Conservation (phyloP, 2,113 vertebrate species). For the Crotalus tigris region DNA sequence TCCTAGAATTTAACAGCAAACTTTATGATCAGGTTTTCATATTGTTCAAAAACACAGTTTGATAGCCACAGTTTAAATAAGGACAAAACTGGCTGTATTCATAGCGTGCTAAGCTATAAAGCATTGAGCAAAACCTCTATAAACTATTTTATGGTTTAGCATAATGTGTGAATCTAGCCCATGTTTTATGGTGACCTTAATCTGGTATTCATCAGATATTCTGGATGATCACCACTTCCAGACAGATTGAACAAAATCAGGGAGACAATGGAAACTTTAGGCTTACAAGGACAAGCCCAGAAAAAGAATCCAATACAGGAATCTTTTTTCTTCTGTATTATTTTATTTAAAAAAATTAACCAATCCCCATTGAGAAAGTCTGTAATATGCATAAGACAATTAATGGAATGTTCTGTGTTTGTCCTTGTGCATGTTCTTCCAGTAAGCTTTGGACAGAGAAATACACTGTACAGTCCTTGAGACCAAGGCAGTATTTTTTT, state of each 20-base stretch:
- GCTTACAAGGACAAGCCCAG: background rate
- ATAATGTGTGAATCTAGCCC: background rate
- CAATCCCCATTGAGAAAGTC: constrained; percentile 56
- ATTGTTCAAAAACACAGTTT: background rate
- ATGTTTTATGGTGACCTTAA: background rate
- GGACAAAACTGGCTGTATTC: background rate
- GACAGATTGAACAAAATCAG: background rate
- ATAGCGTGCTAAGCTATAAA: background rate
- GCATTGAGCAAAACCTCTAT: background rate
- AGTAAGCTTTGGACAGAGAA: constrained; percentile 68
- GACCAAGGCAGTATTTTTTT: constrained; percentile 63
- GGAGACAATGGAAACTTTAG: background rate
- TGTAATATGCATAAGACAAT: constrained; percentile 61
- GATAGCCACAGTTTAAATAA: background rate
- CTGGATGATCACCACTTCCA: background rate
- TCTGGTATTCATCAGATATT: background rate
- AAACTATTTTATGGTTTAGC: background rate
- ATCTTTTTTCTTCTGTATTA: background rate
- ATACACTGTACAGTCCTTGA: constrained; percentile 67
- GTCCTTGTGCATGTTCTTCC: constrained; percentile 61
- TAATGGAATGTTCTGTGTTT: constrained; percentile 64
- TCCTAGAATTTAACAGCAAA: background rate
- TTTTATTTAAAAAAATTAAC: background rate
- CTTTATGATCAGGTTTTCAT: background rate
- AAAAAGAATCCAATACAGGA: background rate